Evolutionary conservation across 1,140 invertebrate species (phyloP).

Genomic region (Danaus melanippus): DNA sequence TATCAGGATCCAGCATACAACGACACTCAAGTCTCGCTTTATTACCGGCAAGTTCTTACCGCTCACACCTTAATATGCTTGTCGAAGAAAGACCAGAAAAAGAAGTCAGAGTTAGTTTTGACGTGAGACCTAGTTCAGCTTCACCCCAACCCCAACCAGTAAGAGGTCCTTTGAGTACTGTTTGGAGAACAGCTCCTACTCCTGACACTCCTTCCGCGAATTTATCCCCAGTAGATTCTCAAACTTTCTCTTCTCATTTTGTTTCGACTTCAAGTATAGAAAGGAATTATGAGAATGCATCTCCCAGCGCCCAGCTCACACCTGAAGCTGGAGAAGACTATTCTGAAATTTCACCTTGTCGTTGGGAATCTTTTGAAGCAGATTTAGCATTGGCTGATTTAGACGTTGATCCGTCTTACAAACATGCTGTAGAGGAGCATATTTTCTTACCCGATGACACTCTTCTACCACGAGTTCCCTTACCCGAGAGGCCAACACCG

Average conservation of each 20-base stretch:
- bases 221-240: conserved; percentile 72
- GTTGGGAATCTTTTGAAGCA: conserved; percentile 72
- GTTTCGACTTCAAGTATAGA: conserved; percentile 72
- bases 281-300: conserved; percentile 58
- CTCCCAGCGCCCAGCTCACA: conserved; percentile 73
- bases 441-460: conserved; percentile 71
- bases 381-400: conserved; percentile 66
- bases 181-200: conserved; percentile 67
- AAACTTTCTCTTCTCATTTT: conserved; percentile 74
- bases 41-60: conserved; percentile 58
- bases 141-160: conserved; percentile 48
- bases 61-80: conserved; percentile 64
- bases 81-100: conserved; percentile 57
- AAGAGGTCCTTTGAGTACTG: conserved; percentile 51
- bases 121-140: conserved; percentile 54
- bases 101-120: conserved; percentile 67
- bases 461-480: conserved; percentile 41
- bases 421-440: conserved; percentile 74
- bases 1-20: conserved; percentile 69
- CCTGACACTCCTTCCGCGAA: conserved; percentile 75
- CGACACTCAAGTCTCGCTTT: conserved; percentile 59
- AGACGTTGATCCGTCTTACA: conserved; percentile 68
- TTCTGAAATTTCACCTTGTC: conserved; percentile 58
- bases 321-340: conserved; percentile 69
- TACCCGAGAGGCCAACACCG: conserved; percentile 57